phyloP scores from a whole-genome alignment of 2,113 vertebrate genomes.

The Isichthys henryi region DNA sequence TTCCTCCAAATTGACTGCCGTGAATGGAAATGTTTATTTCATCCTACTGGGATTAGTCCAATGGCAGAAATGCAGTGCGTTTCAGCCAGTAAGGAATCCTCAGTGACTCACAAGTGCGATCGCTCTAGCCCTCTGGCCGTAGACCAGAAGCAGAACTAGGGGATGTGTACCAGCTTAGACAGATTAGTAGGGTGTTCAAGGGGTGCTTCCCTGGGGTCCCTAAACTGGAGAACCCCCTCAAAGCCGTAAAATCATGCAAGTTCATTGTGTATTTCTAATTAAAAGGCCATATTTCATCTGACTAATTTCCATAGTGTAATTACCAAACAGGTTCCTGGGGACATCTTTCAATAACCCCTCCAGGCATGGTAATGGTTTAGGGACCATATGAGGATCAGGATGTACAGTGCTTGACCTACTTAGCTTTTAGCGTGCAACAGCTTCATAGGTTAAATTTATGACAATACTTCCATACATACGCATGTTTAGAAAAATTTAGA shows the following conservation, averaged over 20 bases:
- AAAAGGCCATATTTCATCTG: constrained; percentile 63
- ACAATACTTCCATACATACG: neutral
- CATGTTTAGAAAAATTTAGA: neutral
- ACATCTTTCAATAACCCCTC: constrained; percentile 51
- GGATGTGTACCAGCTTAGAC: constrained; percentile 28
- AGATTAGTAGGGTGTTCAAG: constrained; percentile 29
- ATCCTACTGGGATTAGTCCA: constrained; percentile 31
- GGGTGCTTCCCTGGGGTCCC: constrained; percentile 37
- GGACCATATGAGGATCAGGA: neutral
- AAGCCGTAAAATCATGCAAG: constrained; percentile 41
- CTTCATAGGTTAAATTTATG: neutral
- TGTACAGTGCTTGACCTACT: neutral
- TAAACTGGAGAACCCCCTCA: constrained; percentile 40
- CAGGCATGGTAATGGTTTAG: constrained; percentile 30
- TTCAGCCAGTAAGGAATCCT: constrained; percentile 4
- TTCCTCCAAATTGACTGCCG: constrained; percentile 33
- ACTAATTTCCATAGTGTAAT: constrained; percentile 70
- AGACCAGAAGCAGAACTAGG: constrained; percentile 28
- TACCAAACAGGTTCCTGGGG: constrained; percentile 60
- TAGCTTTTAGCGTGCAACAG: neutral
- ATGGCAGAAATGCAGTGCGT: constrained; percentile 15
- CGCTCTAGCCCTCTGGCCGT: neutral
- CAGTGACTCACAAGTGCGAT: neutral
- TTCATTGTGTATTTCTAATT: constrained; percentile 66
- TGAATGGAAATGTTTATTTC: constrained; percentile 38